A percentile compares a stretch with the other conserved stretches of the same genome.
These are phyloP conservation scores for Drosophila seguyi DNA, from an alignment of 1,140 invertebrate species.

Conservation along the genomic window DNA sequence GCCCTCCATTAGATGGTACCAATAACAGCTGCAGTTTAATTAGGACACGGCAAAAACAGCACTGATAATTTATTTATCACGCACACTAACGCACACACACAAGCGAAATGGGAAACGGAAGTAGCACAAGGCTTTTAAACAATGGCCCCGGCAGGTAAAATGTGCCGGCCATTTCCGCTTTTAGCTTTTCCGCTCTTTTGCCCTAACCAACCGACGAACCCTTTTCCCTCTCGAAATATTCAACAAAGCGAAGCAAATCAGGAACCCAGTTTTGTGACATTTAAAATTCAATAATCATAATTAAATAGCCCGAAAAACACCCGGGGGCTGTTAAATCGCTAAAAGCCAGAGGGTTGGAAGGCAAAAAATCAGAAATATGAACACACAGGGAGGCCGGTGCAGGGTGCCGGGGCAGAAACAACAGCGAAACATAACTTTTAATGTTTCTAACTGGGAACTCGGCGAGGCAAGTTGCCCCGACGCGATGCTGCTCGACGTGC, in stretches of 20 bases:
- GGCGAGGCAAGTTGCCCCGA: conserved; percentile 53
- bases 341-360: conserved; percentile 3
- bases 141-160: conserved; percentile 60
- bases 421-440: conserved; percentile 61
- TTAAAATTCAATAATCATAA: conserved; percentile 79
- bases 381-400: not conserved
- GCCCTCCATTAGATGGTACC: conserved; percentile 61
- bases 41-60: conserved; percentile 39
- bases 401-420: conserved; percentile 8
- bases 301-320: conserved; percentile 61
- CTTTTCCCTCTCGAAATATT: not conserved
- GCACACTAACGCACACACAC: not conserved
- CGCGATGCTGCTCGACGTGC: conserved; percentile 33
- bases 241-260: conserved; percentile 27
- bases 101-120: conserved; percentile 48
- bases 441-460: conserved; percentile 71
- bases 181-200: not conserved
- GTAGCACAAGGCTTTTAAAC: conserved; percentile 69
- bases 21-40: conserved; percentile 70
- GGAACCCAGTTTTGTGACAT: conserved; percentile 51
- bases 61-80: conserved; percentile 46
- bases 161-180: conserved; percentile 34
- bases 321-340: conserved; percentile 35
- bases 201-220: not conserved
- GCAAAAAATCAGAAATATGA: conserved; percentile 61